These are phyloP conservation scores for Sapajus apella DNA, from an alignment of 2,113 vertebrate species.

Conservation along the genomic window DNA sequence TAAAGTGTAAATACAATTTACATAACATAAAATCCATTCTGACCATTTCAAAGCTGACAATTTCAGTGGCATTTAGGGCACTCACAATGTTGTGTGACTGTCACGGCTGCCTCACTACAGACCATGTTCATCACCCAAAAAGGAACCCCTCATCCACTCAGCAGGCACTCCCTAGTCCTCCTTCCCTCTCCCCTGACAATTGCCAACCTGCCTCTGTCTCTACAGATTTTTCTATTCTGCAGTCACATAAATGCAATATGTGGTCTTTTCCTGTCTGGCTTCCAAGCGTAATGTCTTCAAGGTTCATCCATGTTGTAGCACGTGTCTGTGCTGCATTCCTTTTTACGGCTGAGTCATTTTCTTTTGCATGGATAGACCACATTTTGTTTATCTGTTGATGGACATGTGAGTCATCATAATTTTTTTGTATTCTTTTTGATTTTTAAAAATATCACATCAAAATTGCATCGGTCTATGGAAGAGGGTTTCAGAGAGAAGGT, in stretches of 20 bases:
- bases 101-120: background rate
- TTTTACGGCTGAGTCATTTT: background rate
- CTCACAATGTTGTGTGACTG: accelerated
- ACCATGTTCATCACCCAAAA: background rate
- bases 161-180: accelerated
- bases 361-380: accelerated
- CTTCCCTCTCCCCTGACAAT: accelerated
- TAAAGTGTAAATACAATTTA: background rate
- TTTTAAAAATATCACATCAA: background rate
- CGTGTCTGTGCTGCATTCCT: accelerated
- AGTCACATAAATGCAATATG: accelerated
- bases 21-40: background rate
- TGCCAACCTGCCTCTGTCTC: background rate
- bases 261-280: background rate
- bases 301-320: accelerated
- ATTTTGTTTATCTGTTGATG: background rate
- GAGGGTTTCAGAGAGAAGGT: background rate
- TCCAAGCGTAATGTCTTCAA: background rate
- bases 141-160: accelerated
- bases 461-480: background rate
- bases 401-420: background rate
- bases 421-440: background rate
- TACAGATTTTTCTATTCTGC: too few relatives aligned
- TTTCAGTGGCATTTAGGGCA: background rate
- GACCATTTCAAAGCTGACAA: background rate